phyloP scores from a whole-genome alignment of 1,140 invertebrate genomes.

The Ostrea edulis region DNA sequence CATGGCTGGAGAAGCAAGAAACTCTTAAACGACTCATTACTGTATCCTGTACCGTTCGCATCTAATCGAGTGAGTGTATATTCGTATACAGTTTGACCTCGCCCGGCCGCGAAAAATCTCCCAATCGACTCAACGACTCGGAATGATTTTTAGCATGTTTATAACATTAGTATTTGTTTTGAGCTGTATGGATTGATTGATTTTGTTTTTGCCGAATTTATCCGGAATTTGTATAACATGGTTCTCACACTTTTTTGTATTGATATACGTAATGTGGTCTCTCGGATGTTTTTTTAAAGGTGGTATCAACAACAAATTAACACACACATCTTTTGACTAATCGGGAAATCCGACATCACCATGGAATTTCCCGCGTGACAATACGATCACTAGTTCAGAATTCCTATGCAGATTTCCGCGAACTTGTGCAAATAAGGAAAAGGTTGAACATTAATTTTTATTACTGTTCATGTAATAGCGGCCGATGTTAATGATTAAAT shows the following conservation, averaged over 20 bases:
- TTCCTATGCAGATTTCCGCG: not conserved
- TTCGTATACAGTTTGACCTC: too few relatives aligned
- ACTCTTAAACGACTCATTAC: not conserved
- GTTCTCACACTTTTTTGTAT: too few relatives aligned
- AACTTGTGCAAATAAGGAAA: not conserved
- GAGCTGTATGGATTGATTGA: too few relatives aligned
- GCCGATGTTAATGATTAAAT: not conserved
- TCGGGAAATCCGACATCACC: not conserved
- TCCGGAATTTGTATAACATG: too few relatives aligned
- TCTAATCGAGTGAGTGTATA: not conserved
- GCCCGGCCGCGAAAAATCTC: too few relatives aligned
- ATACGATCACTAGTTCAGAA: not conserved
- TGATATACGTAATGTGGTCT: too few relatives aligned
- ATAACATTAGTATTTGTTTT: too few relatives aligned
- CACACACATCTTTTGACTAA: not conserved
- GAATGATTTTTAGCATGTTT: too few relatives aligned
- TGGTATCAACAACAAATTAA: too few relatives aligned
- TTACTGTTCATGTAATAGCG: not conserved
- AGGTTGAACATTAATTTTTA: not conserved
- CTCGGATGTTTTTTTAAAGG: too few relatives aligned
- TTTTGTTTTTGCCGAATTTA: too few relatives aligned
- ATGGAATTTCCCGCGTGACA: not conserved
- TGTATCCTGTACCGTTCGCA: not conserved
- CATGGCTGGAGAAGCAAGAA: not conserved
- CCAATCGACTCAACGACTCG: too few relatives aligned